Percentiles rank a stretch among this genome's conserved stretches.
Evolutionary conservation across 1,140 invertebrate genomes (phyloP).

Genomic region (Drosophila bocqueti): DNA sequence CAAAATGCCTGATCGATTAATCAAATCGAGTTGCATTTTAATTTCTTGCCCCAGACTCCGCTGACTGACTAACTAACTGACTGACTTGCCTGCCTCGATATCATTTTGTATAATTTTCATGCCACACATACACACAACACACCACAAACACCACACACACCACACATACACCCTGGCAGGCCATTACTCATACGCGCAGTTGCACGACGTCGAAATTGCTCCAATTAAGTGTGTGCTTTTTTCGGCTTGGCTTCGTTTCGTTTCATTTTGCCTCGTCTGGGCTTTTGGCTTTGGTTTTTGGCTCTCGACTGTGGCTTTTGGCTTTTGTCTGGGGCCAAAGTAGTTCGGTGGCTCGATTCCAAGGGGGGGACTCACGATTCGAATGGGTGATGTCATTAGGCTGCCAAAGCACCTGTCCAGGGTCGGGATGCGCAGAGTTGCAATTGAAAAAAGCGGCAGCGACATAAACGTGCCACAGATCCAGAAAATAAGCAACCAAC

Average conservation of each 20-base stretch:
- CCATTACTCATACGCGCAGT: constrained; percentile 75
- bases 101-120: constrained; percentile 78
- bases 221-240: constrained; percentile 68
- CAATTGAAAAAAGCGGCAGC: constrained; percentile 43
- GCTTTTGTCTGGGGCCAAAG: constrained; percentile 41
- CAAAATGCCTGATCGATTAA: constrained; percentile 63
- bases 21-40: constrained; percentile 70
- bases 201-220: constrained; percentile 80
- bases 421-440: constrained; percentile 15
- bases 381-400: constrained; percentile 71
- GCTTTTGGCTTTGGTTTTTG: constrained; percentile 12
- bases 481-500: constrained; percentile 46
- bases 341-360: constrained; percentile 56
- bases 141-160: constrained; percentile 15
- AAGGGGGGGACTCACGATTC: constrained; percentile 42
- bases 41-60: constrained; percentile 57
- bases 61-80: constrained; percentile 57
- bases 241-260: constrained; percentile 16
- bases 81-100: constrained; percentile 65
- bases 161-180: constrained; percentile 8
- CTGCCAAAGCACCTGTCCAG: constrained; percentile 72
- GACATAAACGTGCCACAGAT: constrained; percentile 51
- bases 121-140: constrained; percentile 47
- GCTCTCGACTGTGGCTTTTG: constrained; percentile 11
- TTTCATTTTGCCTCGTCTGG: constrained; percentile 12